phyloP scores from a whole-genome alignment of 1,140 invertebrate species.

The Macrostomum lignano region DNA sequence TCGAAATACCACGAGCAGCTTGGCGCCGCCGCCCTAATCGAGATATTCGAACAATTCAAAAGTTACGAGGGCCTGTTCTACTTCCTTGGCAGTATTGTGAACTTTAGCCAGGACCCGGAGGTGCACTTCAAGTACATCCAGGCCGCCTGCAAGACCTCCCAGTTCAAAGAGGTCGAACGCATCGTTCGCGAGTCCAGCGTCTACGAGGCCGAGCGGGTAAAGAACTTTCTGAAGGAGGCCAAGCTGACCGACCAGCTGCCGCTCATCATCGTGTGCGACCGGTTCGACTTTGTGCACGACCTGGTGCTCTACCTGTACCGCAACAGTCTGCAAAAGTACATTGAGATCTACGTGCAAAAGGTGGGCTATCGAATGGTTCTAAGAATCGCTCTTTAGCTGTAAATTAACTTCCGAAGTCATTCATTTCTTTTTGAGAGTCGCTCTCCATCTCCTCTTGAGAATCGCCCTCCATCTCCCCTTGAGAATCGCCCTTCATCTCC shows the following conservation, averaged over 20 bases:
- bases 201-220: slow-evolving; percentile 88
- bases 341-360: slow-evolving; percentile 98
- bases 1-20: slow-evolving; percentile 98
- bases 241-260: slow-evolving; percentile 88
- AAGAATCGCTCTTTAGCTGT: no score
- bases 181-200: slow-evolving; percentile 95
- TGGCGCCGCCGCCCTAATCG: slow-evolving; percentile 74
- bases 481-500: no score
- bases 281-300: slow-evolving; percentile 98
- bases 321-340: slow-evolving; percentile 93
- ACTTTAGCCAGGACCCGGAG: slow-evolving; percentile 93
- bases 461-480: no score
- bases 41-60: slow-evolving; percentile 96
- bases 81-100: slow-evolving; percentile 93
- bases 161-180: slow-evolving; percentile 95
- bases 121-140: slow-evolving; percentile 98
- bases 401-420: no score
- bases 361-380: no score
- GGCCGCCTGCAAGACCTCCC: slow-evolving; percentile 82
- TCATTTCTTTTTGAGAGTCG: no score
- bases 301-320: slow-evolving; percentile 87
- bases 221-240: slow-evolving; percentile 97
- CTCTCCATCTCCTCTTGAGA: no score
- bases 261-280: slow-evolving; percentile 92
- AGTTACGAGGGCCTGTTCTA: slow-evolving; percentile 95